Conservation (phyloP, 2,113 vertebrate genomes). For the Upupa epops region DNA sequence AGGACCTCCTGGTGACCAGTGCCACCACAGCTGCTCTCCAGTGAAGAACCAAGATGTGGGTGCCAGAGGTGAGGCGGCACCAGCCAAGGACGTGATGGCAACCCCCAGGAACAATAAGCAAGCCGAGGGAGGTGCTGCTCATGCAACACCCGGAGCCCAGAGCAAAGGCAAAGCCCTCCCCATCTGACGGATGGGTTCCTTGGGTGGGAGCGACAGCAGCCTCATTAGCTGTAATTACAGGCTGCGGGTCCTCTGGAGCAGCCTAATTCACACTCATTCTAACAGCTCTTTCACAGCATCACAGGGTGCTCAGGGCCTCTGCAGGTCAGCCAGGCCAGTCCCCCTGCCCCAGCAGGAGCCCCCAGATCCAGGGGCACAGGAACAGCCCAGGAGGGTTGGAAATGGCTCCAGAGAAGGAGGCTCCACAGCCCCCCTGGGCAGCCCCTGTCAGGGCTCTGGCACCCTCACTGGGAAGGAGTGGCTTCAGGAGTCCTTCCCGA, state of each 20-base stretch:
- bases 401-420: no score
- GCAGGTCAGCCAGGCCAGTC: no score
- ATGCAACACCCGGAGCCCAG: fast-evolving
- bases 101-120: fast-evolving
- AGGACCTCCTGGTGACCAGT: fast-evolving
- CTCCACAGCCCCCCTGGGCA: no score
- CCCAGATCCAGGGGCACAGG: no score
- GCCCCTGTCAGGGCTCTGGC: no score
- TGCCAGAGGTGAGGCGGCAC: background rate
- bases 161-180: background rate
- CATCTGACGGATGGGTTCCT: background rate
- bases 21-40: background rate
- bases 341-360: no score
- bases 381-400: no score
- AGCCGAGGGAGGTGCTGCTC: background rate
- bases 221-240: background rate
- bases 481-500: background rate
- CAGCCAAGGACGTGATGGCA: background rate
- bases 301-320: no score
- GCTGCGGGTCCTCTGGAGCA: background rate
- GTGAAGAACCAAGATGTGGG: fast-evolving
- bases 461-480: no score
- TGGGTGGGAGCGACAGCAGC: background rate
- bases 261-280: background rate
- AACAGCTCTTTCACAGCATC: background rate